Evolutionary conservation across 1,140 invertebrate genomes (phyloP), one percentile per base, ranked within the genome.

Genomic region (Anthonomus grandis): DNA sequence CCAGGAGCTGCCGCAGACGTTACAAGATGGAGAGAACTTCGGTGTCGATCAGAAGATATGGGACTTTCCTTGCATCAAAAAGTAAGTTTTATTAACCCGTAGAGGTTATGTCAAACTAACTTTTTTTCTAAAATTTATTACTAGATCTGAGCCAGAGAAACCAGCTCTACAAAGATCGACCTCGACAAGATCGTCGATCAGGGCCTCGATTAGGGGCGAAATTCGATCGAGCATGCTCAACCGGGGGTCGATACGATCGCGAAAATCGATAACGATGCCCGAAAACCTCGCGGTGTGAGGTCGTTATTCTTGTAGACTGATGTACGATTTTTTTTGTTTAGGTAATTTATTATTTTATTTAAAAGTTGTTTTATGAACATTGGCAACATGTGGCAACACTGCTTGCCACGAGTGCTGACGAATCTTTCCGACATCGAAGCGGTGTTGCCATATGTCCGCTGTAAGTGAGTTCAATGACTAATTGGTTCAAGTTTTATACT

Each of bases 11-110:
- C 90, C 91, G 0, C 87, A 91, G 66, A 90, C 89, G 0, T 69
- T 93, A 1, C 81, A 83, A 49, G 90, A 93, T 68, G 90, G 89
- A 6, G 90, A 93, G 76, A 80, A 87, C 60, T 93, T 93, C 66
- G 90, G 90, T 24, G 83, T 79, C 37, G 79, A 87, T 52, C 89
- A 91, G 67, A 81, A 78, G 62, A 83, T 91, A 58, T 89, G 86
- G 81, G 86, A 90, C 57, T 82, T 85, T 59, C 90, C 89, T n/a
- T 90, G 87, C 64, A 77, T 83, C 53, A 76, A 78, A 46, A 76
- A 77, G 48, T 81, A 78, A 82, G 83, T 27, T 15, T 18, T 2
- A 34, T 1, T 12, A 34, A 34, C 31, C 13, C 31, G 13, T 2
- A 34, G 1, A 34, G 13, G 10, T 21, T 23, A 0, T 22, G n/a